A percentile compares a stretch with the other conserved stretches of the same genome.
These are phyloP conservation scores for Periparus ater DNA, from an alignment of 2,797 vertebrate species.

Conservation along the genomic window DNA sequence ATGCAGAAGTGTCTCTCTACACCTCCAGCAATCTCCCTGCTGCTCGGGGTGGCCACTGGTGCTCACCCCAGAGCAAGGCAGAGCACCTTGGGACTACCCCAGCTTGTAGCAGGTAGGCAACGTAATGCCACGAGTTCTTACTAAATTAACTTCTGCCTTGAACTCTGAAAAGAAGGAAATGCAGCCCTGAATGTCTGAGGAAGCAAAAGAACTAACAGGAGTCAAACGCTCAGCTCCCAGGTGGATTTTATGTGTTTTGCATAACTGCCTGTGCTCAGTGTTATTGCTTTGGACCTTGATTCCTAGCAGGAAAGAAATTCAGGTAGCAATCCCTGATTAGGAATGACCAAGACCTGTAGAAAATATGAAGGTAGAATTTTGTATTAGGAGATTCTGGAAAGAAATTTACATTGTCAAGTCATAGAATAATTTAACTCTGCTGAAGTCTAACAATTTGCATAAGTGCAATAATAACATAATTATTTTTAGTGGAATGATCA, in stretches of 20 bases:
- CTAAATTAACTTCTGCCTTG: background rate
- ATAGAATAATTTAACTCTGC: background rate
- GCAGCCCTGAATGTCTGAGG: background rate
- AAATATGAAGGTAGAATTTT: background rate
- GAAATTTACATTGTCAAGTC: background rate
- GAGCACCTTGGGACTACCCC: background rate
- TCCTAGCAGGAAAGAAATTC: background rate
- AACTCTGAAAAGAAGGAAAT: background rate
- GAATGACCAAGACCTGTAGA: background rate
- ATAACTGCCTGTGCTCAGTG: fast-evolving
- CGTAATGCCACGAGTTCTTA: background rate
- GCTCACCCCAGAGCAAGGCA: fast-evolving
- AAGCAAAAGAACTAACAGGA: background rate
- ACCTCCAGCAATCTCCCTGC: background rate
- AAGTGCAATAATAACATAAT: background rate
- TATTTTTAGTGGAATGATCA: background rate
- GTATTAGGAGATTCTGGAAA: background rate
- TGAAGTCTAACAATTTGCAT: background rate
- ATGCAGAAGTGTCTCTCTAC: background rate
- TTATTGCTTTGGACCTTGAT: background rate
- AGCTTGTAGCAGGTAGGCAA: background rate
- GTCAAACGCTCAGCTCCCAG: background rate
- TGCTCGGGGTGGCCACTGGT: fast-evolving
- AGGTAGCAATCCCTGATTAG: background rate
- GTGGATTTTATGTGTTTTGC: background rate